A percentile compares a stretch with the other conserved stretches of the same genome.
These are phyloP conservation scores for Erebia palarica DNA, from an alignment of 2,888 invertebrate species.

Conservation along the genomic window DNA sequence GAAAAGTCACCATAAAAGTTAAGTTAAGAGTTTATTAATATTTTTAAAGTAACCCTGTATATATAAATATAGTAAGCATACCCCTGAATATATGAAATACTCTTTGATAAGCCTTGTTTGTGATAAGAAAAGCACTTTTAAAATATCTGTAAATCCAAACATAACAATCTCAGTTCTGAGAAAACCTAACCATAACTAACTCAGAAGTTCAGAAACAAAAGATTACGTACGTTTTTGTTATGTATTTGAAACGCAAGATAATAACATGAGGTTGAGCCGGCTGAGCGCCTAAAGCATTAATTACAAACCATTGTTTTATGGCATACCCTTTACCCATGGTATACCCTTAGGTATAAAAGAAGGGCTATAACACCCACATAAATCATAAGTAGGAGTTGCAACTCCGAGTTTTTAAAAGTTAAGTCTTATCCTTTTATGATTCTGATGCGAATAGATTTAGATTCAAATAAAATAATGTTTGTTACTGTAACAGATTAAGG, in stretches of 20 bases:
- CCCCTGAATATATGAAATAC: too few species aligned
- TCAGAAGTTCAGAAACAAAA: slow-evolving; percentile 31
- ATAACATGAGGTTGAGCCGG: slow-evolving; percentile 33
- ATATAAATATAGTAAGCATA: too few species aligned
- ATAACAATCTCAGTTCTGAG: neutral
- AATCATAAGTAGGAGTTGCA: too few species aligned
- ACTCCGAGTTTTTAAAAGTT: too few species aligned
- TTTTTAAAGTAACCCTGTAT: too few species aligned
- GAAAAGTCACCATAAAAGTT: too few species aligned
- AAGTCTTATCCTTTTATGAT: too few species aligned
- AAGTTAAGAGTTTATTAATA: too few species aligned
- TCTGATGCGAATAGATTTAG: too few species aligned
- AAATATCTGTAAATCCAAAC: neutral
- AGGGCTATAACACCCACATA: slow-evolving; percentile 34
- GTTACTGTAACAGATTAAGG: too few species aligned
- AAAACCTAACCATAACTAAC: slow-evolving; percentile 25
- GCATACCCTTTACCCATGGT: slow-evolving; percentile 11
- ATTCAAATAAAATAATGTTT: too few species aligned
- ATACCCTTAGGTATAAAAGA: slow-evolving; percentile 42
- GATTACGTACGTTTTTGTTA: slow-evolving; percentile 36
- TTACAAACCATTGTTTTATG: slow-evolving; percentile 46
- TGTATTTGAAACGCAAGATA: slow-evolving; percentile 37
- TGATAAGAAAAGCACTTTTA: neutral
- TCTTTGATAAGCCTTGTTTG: neutral
- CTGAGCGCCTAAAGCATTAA: slow-evolving; percentile 43